Evolutionary conservation across 2,888 invertebrate species (phyloP).

Genomic region (Paralinhomoeus sp.): DNA sequence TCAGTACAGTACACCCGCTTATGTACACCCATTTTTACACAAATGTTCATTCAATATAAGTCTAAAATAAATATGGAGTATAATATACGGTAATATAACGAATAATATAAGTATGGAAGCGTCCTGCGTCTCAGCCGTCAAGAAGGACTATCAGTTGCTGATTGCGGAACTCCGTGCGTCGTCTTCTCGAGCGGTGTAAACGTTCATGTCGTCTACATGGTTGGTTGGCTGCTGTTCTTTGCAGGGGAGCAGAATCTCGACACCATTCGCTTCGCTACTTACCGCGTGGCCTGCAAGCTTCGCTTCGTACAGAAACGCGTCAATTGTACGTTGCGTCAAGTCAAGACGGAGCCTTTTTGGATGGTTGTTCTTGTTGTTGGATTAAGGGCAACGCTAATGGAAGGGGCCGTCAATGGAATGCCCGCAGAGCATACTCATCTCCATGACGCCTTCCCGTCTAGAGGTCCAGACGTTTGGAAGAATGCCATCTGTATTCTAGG

Average conservation of each 20-base stretch:
- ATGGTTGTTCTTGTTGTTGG: neutral
- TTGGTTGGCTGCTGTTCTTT: neutral
- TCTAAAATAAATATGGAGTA: no score
- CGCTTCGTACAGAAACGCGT: conserved; percentile 93
- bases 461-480: no score
- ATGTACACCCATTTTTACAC: no score
- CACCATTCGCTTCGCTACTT: conserved; percentile 85
- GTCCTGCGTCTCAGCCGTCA: neutral
- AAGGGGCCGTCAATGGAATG: no score
- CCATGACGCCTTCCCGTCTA: no score
- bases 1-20: no score
- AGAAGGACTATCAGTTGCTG: conserved; percentile 2
- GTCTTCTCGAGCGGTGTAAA: neutral
- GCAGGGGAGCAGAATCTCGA: conserved; percentile 57
- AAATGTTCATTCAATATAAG: no score
- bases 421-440: no score
- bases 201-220: neutral
- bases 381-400: no score
- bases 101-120: no score
- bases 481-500: no score
- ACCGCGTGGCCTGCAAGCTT: conserved; percentile 85
- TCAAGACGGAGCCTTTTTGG: neutral
- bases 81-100: no score
- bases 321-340: conserved; percentile 42
- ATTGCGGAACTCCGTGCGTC: conserved; percentile 1